Percentiles rank a stretch among this genome's conserved stretches.
Evolutionary conservation across 2,888 invertebrate genomes (phyloP).

Genomic region (Automeris io): DNA sequence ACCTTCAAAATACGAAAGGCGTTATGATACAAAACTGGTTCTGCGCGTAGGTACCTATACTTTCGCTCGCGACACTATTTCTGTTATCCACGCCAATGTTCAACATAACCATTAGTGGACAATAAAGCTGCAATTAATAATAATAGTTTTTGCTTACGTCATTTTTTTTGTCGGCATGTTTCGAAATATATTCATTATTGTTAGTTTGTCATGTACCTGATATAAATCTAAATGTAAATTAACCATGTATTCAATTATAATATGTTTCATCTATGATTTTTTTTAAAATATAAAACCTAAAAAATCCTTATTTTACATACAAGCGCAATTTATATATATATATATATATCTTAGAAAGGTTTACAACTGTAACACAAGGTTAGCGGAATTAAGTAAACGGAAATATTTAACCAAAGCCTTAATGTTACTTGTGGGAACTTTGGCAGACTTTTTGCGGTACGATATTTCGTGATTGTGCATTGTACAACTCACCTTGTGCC

Average conservation of each 20-base stretch:
- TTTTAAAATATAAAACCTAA: background rate
- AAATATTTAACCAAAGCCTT: background rate
- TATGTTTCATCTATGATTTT: background rate
- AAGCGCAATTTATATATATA: no score
- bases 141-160: slow-evolving; percentile 4
- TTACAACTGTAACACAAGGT: no score
- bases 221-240: background rate
- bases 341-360: no score
- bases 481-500: slow-evolving; percentile 69
- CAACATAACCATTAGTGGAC: slow-evolving; percentile 9
- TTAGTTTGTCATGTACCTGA: no score
- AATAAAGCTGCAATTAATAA: slow-evolving; percentile 7
- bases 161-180: slow-evolving; percentile 1
- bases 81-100: background rate
- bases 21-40: background rate
- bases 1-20: background rate
- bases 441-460: background rate
- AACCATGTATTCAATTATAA: background rate
- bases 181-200: slow-evolving; percentile 2
- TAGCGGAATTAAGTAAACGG: background rate
- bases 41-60: background rate
- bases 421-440: background rate
- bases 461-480: slow-evolving; percentile 25
- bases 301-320: no score
- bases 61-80: background rate